Evolutionary conservation across 2,113 vertebrate genomes (phyloP), one percentile per base, ranked within the genome.

Genomic region (Atractosteus spatula): DNA sequence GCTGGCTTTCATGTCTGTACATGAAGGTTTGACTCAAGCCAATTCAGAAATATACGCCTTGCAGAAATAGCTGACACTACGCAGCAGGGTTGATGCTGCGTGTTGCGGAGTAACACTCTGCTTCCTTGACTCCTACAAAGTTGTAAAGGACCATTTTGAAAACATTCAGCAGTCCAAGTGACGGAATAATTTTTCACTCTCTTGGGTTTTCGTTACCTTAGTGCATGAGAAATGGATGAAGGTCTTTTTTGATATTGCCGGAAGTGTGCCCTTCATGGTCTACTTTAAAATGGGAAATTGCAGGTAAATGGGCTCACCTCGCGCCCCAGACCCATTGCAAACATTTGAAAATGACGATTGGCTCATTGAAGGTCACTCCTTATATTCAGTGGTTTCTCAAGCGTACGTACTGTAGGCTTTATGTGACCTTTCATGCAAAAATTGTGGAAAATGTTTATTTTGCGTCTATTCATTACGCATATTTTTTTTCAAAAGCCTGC

Each of bases 291-390:
- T 75, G 85, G 87, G 83, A 87, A 88, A 89, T 88, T 88, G 85
- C 84, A 85, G 82, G 82, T 81, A 87, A 90, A 89, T 89, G 85
- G 85, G 72, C 79, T 86, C 85, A 85, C 88, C 86, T 84, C 84
- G 85, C 83, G 83, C 75, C 82, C 84, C 82, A 87, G 86, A 83
- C 82, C 81, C 81, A 85, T 80, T 82, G 73, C 82, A 87, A 89
- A 86, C 81, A 87, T 66, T 16, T 71, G 17, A 71, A 67, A 71
- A 65, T 66, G 63, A 59, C 42, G 55, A 47, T 64, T 41, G 29
- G 11, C 80, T 82, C 84, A 74, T 78, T 74, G 75, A 83, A 85
- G 79, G 79, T 78, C 73, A n/a, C 47, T 82, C 68, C 74, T 55
- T 78, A 70, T 70, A 57, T 62, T 29, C 16, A 12, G 6, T 3